phyloP scores from a whole-genome alignment of 2,888 invertebrate species.

The Drosophila crucigera region DNA sequence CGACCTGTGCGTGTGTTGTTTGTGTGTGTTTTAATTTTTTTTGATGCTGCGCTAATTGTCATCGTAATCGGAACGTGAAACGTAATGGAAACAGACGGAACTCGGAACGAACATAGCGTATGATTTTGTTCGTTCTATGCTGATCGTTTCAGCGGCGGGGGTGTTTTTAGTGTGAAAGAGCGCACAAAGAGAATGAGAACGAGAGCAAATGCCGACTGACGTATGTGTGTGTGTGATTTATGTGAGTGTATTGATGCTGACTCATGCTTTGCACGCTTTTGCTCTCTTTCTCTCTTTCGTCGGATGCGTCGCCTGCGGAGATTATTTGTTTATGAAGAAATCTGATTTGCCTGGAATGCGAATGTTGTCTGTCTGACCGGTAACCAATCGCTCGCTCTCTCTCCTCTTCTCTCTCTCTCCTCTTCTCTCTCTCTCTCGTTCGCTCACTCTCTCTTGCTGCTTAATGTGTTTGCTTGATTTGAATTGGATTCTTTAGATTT shows the following conservation, averaged over 20 bases:
- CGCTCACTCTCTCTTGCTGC: neutral
- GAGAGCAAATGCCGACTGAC: conserved; percentile 16
- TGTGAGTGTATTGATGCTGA: conserved; percentile 40
- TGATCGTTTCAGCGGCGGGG: conserved; percentile 46
- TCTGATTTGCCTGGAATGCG: conserved; percentile 82
- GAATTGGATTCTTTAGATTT: conserved; percentile 5
- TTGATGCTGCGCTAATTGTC: conserved; percentile 18
- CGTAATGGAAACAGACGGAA: conserved; percentile 12
- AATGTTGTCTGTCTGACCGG: conserved; percentile 45
- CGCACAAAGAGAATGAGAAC: conserved; percentile 22
- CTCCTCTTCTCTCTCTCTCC: neutral
- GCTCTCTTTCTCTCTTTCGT: neutral
- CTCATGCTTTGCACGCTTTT: conserved; percentile 25
- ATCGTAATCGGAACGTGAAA: conserved; percentile 33
- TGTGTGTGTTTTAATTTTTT: neutral
- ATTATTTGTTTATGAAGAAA: conserved; percentile 76
- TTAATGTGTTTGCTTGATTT: conserved; percentile 7
- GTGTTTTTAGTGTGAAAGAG: conserved; percentile 29
- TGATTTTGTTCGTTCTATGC: conserved; percentile 13
- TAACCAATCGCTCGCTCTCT: conserved; percentile 8
- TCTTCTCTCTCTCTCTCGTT: neutral
- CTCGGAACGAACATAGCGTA: conserved; percentile 1
- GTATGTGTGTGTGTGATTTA: conserved; percentile 1
- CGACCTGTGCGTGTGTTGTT: conserved; percentile 3
- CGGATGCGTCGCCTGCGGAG: conserved; percentile 39